These are phyloP conservation scores for Pedicia rivosa DNA, from an alignment of 2,888 invertebrate species.

Conservation along the genomic window DNA sequence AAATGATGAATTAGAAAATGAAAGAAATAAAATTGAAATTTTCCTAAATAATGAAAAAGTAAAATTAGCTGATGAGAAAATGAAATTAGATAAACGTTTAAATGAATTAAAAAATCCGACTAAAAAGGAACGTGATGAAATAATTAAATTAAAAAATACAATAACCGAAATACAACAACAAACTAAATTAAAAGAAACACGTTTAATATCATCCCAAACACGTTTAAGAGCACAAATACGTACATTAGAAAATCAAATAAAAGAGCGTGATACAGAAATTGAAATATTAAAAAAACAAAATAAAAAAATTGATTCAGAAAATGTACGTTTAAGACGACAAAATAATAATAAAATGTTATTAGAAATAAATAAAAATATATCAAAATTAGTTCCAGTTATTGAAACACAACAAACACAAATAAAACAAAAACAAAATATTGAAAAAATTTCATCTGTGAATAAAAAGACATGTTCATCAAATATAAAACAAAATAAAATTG, in stretches of 20 bases:
- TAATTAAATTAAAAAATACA: conserved; percentile 45
- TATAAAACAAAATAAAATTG: not conserved
- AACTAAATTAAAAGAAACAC: conserved; percentile 53
- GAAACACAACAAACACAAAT: not conserved
- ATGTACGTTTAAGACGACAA: conserved; percentile 37
- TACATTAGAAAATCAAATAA: conserved; percentile 52
- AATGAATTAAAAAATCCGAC: conserved; percentile 50
- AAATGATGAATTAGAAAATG: conserved; percentile 41
- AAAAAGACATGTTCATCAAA: not conserved
- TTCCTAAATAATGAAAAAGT: conserved; percentile 53
- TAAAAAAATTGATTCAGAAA: conserved; percentile 41
- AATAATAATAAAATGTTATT: conserved; percentile 59
- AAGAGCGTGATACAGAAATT: conserved; percentile 43
- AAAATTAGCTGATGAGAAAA: conserved; percentile 47
- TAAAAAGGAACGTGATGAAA: conserved; percentile 55
- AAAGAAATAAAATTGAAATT: conserved; percentile 45
- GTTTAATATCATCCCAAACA: conserved; percentile 53
- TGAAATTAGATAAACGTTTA: conserved; percentile 46
- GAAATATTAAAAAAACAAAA: conserved; percentile 52
- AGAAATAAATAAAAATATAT: conserved; percentile 51
- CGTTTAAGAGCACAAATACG: conserved; percentile 58
- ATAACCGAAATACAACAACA: conserved; percentile 48
- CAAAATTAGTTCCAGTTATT: not conserved
- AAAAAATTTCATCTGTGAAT: too few species aligned
- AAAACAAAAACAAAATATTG: not conserved